These are phyloP conservation scores for Cacoxenus indagator DNA, from an alignment of 2,888 invertebrate genomes.

Conservation along the genomic window DNA sequence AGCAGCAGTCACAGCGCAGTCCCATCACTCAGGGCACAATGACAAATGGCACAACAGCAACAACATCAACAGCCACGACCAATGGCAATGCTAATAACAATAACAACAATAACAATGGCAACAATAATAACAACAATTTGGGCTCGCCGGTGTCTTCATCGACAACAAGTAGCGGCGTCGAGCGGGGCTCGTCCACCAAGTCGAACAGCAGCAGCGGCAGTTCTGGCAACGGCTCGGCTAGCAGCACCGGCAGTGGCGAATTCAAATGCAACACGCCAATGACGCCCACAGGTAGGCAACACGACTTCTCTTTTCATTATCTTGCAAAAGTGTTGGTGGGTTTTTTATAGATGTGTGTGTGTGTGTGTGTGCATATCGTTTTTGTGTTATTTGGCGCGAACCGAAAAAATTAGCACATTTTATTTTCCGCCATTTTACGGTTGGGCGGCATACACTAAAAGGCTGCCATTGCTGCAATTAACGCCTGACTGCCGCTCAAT, in stretches of 20 bases:
- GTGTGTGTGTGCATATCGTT: background rate
- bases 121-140: constrained; percentile 60
- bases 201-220: constrained; percentile 68
- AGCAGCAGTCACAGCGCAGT: constrained; percentile 35
- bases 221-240: constrained; percentile 59
- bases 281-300: constrained; percentile 67
- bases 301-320: background rate
- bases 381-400: constrained; percentile 14
- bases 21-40: constrained; percentile 34
- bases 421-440: background rate
- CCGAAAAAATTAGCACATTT: background rate
- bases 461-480: constrained; percentile 11
- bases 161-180: constrained; percentile 67
- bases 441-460: background rate
- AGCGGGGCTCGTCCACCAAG: constrained; percentile 67
- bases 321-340: background rate
- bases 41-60: constrained; percentile 34
- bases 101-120: constrained; percentile 43
- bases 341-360: background rate
- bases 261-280: constrained; percentile 69
- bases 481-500: constrained; percentile 53
- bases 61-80: constrained; percentile 35
- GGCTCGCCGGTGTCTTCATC: constrained; percentile 67
- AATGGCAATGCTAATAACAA: constrained; percentile 37
- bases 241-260: constrained; percentile 64